Conservation (phyloP, 1,140 invertebrate genomes). For the Diabrotica undecimpunctata region DNA sequence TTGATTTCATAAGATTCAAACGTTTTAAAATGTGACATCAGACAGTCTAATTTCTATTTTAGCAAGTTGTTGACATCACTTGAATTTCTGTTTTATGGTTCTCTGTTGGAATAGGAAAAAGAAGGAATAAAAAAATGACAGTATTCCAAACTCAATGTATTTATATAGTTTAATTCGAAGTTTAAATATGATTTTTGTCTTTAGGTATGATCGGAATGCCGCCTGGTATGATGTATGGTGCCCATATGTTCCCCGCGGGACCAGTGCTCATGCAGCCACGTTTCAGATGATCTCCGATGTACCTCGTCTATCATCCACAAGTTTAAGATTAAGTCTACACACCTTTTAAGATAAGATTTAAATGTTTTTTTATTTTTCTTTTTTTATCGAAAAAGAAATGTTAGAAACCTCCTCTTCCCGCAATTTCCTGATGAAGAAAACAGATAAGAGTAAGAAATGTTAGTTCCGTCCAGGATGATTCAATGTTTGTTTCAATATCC, state of each 20-base stretch:
- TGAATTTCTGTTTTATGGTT: too few species aligned
- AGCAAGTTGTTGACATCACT: too few species aligned
- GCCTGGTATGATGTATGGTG: conserved; percentile 62
- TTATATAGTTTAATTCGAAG: not conserved
- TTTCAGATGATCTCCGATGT: conserved; percentile 71
- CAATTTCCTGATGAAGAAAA: not conserved
- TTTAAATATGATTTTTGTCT: conserved; percentile 37
- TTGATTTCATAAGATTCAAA: too few species aligned
- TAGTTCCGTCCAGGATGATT: too few species aligned
- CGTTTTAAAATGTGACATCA: too few species aligned
- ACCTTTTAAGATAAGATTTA: conserved; percentile 17
- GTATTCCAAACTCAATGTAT: conserved; percentile 29
- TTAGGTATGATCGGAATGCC: conserved; percentile 67
- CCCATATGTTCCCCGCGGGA: conserved; percentile 61
- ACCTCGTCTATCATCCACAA: conserved; percentile 46
- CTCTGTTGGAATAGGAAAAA: too few species aligned
- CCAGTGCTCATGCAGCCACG: conserved; percentile 70
- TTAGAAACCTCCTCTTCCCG: not conserved
- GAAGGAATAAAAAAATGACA: conserved; percentile 28
- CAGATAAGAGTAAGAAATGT: too few species aligned
- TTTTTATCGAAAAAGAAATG: conserved; percentile 8
- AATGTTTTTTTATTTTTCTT: conserved; percentile 4
- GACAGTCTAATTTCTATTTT: too few species aligned
- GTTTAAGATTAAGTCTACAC: conserved; percentile 32
- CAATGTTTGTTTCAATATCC: too few species aligned